Conservation (phyloP, 2,797 vertebrate genomes). For the Helarctos malayanus region DNA sequence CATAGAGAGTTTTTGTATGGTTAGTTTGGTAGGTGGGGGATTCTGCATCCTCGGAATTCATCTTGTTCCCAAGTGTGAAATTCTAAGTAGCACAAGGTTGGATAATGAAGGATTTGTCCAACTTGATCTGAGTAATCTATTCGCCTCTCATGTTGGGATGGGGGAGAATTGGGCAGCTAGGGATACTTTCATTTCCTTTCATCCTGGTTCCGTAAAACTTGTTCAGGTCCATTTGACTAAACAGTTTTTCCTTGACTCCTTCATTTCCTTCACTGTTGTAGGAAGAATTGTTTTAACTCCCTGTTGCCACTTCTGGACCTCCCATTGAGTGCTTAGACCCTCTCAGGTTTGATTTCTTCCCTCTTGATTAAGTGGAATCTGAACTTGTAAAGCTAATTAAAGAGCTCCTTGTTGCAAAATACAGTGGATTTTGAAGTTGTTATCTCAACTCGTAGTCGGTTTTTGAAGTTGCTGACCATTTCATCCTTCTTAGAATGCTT, state of each 20-base stretch:
- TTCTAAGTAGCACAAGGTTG: not conserved
- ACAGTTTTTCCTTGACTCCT: not conserved
- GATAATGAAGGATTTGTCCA: conserved; percentile 5
- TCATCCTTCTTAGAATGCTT: conserved; percentile 8
- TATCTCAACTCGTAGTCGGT: not conserved
- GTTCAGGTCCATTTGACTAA: not conserved
- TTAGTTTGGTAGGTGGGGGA: conserved; percentile 17
- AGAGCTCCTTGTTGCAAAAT: conserved; percentile 26
- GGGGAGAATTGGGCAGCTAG: not conserved
- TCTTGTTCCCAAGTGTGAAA: conserved; percentile 1
- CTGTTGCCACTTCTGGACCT: not conserved
- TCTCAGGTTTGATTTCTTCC: conserved; percentile 2
- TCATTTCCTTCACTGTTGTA: not conserved
- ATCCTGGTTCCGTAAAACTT: not conserved
- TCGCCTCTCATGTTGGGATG: not conserved
- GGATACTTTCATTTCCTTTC: not conserved
- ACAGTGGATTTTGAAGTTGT: not conserved
- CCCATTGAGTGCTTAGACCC: conserved; percentile 25
- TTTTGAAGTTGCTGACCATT: conserved; percentile 27
- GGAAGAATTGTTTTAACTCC: not conserved
- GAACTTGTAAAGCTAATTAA: conserved; percentile 42
- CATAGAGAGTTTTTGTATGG: not conserved
- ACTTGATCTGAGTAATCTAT: not conserved
- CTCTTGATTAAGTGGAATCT: conserved; percentile 38
- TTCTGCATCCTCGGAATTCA: not conserved